A percentile compares a stretch with the other conserved stretches of the same genome.
phyloP scores from a whole-genome alignment of 1,140 invertebrate species.

The Caerostris extrusa region DNA sequence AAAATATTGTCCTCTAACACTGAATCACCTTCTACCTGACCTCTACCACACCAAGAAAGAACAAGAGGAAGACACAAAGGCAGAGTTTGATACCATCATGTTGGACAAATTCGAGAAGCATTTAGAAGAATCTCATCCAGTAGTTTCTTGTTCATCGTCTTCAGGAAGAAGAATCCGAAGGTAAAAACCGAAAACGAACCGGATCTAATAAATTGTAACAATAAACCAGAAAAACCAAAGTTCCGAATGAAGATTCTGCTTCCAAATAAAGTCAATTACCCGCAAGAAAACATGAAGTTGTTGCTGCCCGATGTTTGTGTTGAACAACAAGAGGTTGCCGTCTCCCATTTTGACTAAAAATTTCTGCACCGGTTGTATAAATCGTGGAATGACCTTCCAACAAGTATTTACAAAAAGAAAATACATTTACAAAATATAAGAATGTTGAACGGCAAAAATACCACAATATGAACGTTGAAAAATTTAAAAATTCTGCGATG shows the following conservation, averaged over 20 bases:
- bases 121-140: slow-evolving; percentile 34
- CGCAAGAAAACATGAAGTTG: slow-evolving; percentile 47
- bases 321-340: slow-evolving; percentile 34
- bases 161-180: background rate
- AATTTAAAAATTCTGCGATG: background rate
- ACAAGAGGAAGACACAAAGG: background rate
- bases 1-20: slow-evolving; percentile 52
- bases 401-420: background rate
- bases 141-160: slow-evolving; percentile 10
- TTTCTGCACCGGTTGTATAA: slow-evolving; percentile 62
- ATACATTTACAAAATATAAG: background rate
- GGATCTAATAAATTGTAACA: background rate
- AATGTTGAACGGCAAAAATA: background rate
- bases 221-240: background rate
- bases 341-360: slow-evolving; percentile 56
- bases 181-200: background rate
- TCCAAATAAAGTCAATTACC: slow-evolving; percentile 66
- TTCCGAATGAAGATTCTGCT: background rate
- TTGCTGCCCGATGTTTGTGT: slow-evolving; percentile 8
- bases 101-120: slow-evolving; percentile 61
- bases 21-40: slow-evolving; percentile 47
- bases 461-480: background rate
- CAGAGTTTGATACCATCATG: slow-evolving; percentile 36
- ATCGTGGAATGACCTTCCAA: background rate
- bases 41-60: slow-evolving; percentile 9